A percentile compares a stretch with the other conserved stretches of the same genome.
phyloP scores from a whole-genome alignment of 2,888 invertebrate genomes.

The Iselma pallidipennis region DNA sequence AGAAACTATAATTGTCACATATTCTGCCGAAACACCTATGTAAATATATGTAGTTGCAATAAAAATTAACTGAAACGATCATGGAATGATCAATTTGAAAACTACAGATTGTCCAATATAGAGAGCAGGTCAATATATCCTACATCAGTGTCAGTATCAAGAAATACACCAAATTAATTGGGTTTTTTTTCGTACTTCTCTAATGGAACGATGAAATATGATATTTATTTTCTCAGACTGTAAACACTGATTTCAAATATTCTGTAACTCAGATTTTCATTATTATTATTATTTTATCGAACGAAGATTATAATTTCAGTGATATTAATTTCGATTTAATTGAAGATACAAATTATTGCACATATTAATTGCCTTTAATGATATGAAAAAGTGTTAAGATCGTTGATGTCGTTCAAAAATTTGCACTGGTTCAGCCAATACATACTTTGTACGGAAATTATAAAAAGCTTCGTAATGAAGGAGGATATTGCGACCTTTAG shows the following conservation, averaged over 20 bases:
- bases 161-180: slow-evolving; percentile 8
- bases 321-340: not conserved
- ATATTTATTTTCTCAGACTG: slow-evolving; percentile 15
- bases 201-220: slow-evolving; percentile 22
- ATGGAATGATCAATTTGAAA: no score
- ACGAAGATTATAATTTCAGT: no score
- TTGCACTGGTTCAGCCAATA: slow-evolving; percentile 15
- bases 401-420: not conserved
- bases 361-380: no score
- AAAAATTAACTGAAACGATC: no score
- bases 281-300: no score
- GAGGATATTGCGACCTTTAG: slow-evolving; percentile 42
- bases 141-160: slow-evolving; percentile 20
- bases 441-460: slow-evolving; percentile 35
- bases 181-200: slow-evolving; percentile 11
- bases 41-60: no score
- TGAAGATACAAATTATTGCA: no score
- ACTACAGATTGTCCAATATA: slow-evolving; percentile 14
- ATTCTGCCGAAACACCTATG: no score
- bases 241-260: slow-evolving; percentile 9
- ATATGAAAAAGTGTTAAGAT: no score
- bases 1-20: no score
- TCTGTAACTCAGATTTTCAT: not conserved
- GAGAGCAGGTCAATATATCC: slow-evolving; percentile 19
- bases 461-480: slow-evolving; percentile 40